Evolutionary conservation across 92 coral and sea anemone genomes (phyloP), one percentile per base, ranked within the genome.

Genomic region (Porites divaricata): DNA sequence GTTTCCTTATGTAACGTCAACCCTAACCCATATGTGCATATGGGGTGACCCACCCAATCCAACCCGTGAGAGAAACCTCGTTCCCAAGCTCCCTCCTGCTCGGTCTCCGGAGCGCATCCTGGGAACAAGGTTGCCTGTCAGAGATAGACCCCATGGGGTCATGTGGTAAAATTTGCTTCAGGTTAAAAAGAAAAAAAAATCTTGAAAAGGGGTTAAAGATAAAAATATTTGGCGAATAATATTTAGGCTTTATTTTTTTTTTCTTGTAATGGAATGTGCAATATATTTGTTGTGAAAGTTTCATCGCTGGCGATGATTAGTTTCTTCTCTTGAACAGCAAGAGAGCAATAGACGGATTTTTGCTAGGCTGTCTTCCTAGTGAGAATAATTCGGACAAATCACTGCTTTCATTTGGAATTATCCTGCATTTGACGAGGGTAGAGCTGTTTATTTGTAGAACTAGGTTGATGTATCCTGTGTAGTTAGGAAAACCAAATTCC

Each of bases 281-380:
- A 12, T 45, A 22, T 21, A 52, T 24, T 73, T 49, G 78, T 63
- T 65, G 50, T 25, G 63, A 65, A 25, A 8, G 56, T 51, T 78
- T 78, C 72, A 73, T 78, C 83, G 72, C 83, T 49, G 83, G 83
- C 83, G 83, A 78, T 65, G 63, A 51, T 45, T 48, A 52, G 53
- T 1, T 52, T 74, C 12, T 20, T 14, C 22, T 53, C 15, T 8
- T 61, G 54, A 61, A 54, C 69, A 59, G 50, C 58, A 56, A 17
- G 23, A 74, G 10, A 22, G 20, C 15, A 45, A 74, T 13, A 2
- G 9, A 53, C 49, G 64, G 23, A 53, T 28, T 35, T 35, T 35
- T 4, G 45, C 45, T 35, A 35, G 45, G 45, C 45, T 4, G 80
- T 11, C 4, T 10, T 1, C 4, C 28, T 19, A 25, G n/a, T 61